Evolutionary conservation across 2,113 vertebrate species (phyloP).

Genomic region (Zeus faber): DNA sequence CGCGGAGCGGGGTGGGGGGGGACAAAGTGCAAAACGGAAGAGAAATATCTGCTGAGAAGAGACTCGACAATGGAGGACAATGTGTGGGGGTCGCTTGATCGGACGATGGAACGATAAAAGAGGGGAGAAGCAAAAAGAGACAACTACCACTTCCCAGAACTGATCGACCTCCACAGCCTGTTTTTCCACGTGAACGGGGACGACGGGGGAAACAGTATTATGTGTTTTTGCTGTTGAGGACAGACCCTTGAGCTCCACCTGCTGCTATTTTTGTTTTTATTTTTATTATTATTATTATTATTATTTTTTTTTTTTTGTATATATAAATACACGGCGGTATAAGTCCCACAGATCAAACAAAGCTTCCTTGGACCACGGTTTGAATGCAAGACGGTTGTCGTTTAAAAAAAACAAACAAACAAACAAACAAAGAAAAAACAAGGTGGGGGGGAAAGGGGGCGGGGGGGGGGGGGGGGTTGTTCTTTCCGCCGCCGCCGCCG

Average conservation of each 20-base stretch:
- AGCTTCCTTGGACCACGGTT: too few relatives aligned
- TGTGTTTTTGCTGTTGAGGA: not conserved
- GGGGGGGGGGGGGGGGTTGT: too few relatives aligned
- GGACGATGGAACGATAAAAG: constrained; percentile 26
- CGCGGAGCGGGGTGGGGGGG: constrained; percentile 41
- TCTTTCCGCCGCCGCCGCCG: too few relatives aligned
- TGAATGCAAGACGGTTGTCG: too few relatives aligned
- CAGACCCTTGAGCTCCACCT: constrained; percentile 69
- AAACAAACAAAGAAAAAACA: too few relatives aligned
- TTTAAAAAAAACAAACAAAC: too few relatives aligned
- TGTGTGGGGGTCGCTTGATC: constrained; percentile 50
- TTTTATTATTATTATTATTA: constrained; percentile 9
- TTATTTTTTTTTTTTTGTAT: not conserved
- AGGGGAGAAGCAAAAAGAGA: constrained; percentile 45
- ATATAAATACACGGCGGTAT: too few relatives aligned
- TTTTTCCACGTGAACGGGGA: constrained; percentile 53
- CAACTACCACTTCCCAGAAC: constrained; percentile 68
- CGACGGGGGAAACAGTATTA: constrained; percentile 42
- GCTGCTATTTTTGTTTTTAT: constrained; percentile 77
- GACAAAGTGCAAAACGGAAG: constrained; percentile 26
- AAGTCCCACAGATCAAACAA: too few relatives aligned
- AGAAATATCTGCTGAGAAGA: constrained; percentile 39
- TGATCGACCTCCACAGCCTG: constrained; percentile 66
- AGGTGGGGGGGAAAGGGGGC: too few relatives aligned
- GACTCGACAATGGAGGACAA: constrained; percentile 53